Percentiles rank a stretch among this genome's conserved stretches.
These are phyloP conservation scores for Portunus trituberculatus DNA, from an alignment of 1,140 invertebrate genomes.

Conservation along the genomic window DNA sequence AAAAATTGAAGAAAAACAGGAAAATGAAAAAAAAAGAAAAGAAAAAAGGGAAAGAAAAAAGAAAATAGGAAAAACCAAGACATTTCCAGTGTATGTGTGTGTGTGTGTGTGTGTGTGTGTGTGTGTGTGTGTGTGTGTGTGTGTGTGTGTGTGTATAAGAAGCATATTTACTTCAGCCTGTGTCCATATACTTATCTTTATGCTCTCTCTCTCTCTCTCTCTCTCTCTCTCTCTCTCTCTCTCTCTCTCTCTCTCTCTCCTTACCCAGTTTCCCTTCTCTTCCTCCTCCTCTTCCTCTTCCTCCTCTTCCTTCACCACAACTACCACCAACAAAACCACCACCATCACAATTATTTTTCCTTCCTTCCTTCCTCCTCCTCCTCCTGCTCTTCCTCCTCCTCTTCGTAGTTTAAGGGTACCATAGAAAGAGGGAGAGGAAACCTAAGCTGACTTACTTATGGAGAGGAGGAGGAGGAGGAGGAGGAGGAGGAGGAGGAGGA, in stretches of 20 bases:
- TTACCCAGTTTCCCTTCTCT: neutral
- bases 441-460: too few species aligned
- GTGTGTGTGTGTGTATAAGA: too few species aligned
- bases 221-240: slow-evolving; percentile 49
- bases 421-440: too few species aligned
- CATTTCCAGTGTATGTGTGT: too few species aligned
- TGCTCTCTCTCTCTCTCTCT: slow-evolving; percentile 35
- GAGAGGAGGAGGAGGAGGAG: neutral
- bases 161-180: too few species aligned
- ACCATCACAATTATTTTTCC: neutral
- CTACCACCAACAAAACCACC: too few species aligned
- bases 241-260: slow-evolving; percentile 45
- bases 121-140: too few species aligned
- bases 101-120: too few species aligned
- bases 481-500: neutral
- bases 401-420: too few species aligned
- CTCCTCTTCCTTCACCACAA: neutral
- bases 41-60: neutral
- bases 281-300: neutral
- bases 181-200: too few species aligned
- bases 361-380: neutral
- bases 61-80: neutral
- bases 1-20: neutral
- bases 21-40: neutral
- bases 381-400: neutral